Conservation (phyloP, 2,113 vertebrate genomes). For the Corythornis cristatus region DNA sequence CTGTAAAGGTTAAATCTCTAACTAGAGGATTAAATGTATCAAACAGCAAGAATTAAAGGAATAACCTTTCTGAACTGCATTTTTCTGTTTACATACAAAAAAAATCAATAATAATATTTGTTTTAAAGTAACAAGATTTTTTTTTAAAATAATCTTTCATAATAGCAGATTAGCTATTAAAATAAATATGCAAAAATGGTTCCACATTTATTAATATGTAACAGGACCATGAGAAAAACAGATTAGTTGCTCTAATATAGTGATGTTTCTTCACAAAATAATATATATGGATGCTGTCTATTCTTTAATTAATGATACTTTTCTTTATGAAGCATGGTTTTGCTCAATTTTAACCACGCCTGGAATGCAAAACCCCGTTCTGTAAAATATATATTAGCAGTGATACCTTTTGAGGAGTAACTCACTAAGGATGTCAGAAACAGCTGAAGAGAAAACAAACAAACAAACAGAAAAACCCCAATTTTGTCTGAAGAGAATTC, state of each 20-base stretch:
- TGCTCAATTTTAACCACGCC: background rate
- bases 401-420: background rate
- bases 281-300: background rate
- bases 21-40: background rate
- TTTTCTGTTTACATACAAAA: background rate
- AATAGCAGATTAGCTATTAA: background rate
- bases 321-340: background rate
- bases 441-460: background rate
- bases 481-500: background rate
- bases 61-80: background rate
- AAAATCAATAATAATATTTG: no score
- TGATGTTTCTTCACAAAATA: background rate
- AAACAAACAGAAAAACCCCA: no score
- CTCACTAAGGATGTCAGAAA: background rate
- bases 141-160: background rate
- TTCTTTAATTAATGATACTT: background rate
- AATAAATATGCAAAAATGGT: rapidly evolving
- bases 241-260: background rate
- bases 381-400: background rate
- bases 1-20: background rate
- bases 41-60: background rate
- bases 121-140: background rate
- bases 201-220: background rate
- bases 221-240: background rate
- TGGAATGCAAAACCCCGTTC: background rate